Evolutionary conservation across 2,888 invertebrate species (phyloP).

Genomic region (Gymnosoma rotundatum): DNA sequence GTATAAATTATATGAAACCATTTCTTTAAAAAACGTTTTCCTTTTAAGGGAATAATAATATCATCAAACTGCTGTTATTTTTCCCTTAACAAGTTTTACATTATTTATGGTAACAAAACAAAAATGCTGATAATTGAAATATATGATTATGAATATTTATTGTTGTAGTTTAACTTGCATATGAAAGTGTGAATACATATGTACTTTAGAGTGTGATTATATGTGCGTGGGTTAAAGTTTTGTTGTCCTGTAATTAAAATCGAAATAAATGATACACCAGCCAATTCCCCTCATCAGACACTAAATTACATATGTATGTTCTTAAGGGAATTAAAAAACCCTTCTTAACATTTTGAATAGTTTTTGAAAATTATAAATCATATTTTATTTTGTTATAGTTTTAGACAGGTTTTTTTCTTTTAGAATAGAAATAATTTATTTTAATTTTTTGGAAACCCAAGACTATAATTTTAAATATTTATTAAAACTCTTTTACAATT

Average conservation of each 20-base stretch:
- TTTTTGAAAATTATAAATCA: conserved; percentile 29
- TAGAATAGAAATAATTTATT: conserved; percentile 31
- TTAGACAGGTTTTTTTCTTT: background rate
- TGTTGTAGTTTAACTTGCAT: conserved; percentile 55
- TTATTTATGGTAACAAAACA: conserved; percentile 38
- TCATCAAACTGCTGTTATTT: conserved; percentile 2
- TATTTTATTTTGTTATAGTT: conserved; percentile 13
- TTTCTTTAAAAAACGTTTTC: too few relatives aligned
- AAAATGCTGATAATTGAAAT: conserved; percentile 78
- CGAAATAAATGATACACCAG: conserved; percentile 58
- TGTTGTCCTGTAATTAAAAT: conserved; percentile 59
- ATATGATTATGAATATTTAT: conserved; percentile 81
- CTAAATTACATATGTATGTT: background rate
- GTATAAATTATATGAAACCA: background rate
- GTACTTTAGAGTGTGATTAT: background rate
- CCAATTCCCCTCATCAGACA: background rate
- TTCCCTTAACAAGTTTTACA: background rate
- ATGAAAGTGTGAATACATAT: background rate
- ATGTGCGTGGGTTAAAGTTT: conserved; percentile 34
- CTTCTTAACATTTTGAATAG: conserved; percentile 28
- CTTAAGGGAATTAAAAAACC: conserved; percentile 32
- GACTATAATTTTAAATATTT: conserved; percentile 47
- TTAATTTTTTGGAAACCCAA: conserved; percentile 4
- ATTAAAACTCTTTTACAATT: conserved; percentile 12
- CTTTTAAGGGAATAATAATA: too few relatives aligned